phyloP scores from a whole-genome alignment of 2,888 invertebrate species.

The Xestia xanthographa region DNA sequence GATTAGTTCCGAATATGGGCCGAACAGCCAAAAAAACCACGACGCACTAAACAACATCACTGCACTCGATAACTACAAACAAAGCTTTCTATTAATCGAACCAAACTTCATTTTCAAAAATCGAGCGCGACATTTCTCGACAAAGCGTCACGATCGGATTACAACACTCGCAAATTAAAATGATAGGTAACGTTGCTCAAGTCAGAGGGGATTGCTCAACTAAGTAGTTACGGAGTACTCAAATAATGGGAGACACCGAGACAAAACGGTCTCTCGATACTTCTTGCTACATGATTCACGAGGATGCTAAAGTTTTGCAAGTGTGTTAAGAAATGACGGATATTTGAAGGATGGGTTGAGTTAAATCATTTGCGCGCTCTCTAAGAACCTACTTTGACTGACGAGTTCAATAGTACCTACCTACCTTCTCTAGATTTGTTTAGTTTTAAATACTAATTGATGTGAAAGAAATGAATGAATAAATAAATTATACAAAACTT shows the following conservation, averaged over 20 bases:
- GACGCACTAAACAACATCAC: not conserved
- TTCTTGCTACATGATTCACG: conserved; percentile 54
- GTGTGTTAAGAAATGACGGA: conserved; percentile 63
- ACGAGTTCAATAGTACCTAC: not conserved
- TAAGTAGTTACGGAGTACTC: not conserved
- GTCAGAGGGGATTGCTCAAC: conserved; percentile 47
- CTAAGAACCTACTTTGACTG: not conserved
- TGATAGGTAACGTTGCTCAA: conserved; percentile 72
- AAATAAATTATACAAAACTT: not conserved
- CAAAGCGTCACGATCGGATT: conserved; percentile 20
- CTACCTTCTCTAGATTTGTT: not conserved
- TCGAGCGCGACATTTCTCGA: conserved; percentile 1
- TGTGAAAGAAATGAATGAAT: not conserved
- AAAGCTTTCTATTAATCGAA: not conserved
- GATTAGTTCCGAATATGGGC: not conserved
- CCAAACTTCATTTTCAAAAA: not conserved
- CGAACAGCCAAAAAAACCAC: not conserved
- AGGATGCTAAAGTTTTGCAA: conserved; percentile 68
- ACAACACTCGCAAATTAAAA: conserved; percentile 63
- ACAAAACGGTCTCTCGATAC: conserved; percentile 49
- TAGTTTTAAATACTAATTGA: not conserved
- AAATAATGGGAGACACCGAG: conserved; percentile 31
- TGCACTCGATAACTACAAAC: not conserved
- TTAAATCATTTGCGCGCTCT: conserved; percentile 15
- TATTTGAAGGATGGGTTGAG: conserved; percentile 34